phyloP scores from a whole-genome alignment of 2,797 vertebrate genomes.

The Spatula versicolor region DNA sequence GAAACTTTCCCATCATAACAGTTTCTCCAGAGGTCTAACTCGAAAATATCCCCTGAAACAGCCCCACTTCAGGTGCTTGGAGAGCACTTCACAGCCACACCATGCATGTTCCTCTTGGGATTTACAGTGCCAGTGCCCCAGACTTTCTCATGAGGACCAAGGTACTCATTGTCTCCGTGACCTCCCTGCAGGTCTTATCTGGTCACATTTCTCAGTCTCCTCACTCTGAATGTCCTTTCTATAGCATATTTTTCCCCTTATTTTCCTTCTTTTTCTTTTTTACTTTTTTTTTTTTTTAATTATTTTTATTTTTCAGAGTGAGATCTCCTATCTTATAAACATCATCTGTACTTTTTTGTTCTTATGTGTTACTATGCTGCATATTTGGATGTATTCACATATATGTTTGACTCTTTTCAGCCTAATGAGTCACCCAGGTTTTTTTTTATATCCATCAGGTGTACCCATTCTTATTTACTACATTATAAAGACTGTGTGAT shows the following conservation, averaged over 20 bases:
- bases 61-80: not conserved
- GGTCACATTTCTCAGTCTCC: not conserved
- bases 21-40: slow-evolving; percentile 35
- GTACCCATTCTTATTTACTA: not conserved
- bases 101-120: not conserved
- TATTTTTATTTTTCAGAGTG: not conserved
- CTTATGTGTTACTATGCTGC: too few relatives aligned
- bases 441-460: not conserved
- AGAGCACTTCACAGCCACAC: not conserved
- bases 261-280: not conserved
- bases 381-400: not conserved
- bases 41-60: not conserved
- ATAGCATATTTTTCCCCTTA: not conserved
- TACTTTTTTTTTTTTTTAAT: not conserved
- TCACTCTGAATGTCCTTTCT: not conserved
- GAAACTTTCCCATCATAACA: slow-evolving; percentile 30
- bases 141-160: not conserved
- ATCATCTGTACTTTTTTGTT: not conserved
- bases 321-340: not conserved
- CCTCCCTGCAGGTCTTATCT: not conserved
- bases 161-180: not conserved
- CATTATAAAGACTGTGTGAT: not conserved
- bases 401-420: not conserved
- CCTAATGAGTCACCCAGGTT: not conserved
- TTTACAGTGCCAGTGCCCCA: not conserved